Conservation (phyloP, 2,113 vertebrate genomes). For the Sphyrna mokarran region DNA sequence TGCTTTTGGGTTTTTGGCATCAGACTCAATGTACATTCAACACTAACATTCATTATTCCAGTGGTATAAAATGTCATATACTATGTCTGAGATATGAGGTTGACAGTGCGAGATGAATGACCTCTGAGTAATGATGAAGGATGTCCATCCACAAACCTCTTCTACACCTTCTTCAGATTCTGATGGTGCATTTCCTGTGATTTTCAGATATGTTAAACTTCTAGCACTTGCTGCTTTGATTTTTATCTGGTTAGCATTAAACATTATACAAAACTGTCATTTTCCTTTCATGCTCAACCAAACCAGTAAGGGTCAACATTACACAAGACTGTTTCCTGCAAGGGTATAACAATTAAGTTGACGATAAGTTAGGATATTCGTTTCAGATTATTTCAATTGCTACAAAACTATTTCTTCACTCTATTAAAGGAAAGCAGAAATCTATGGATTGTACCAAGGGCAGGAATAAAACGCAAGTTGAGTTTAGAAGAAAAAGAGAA, state of each 20-base stretch:
- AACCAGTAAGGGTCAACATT: not conserved
- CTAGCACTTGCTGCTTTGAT: not conserved
- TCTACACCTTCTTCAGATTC: not conserved
- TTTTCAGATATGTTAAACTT: not conserved
- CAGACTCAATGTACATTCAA: not conserved
- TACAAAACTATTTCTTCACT: not conserved
- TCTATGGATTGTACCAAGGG: not conserved
- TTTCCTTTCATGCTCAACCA: constrained; percentile 10
- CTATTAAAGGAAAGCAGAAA: not conserved
- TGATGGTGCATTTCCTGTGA: not conserved
- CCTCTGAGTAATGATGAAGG: constrained; percentile 11
- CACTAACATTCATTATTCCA: not conserved
- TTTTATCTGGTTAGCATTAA: not conserved
- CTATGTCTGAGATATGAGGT: not conserved
- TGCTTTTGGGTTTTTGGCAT: not conserved
- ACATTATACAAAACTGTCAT: not conserved
- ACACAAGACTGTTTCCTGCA: not conserved
- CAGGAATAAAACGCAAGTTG: not conserved
- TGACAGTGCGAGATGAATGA: not conserved
- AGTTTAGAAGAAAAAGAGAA: not conserved
- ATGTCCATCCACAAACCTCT: not conserved
- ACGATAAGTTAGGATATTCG: not conserved
- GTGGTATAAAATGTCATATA: not conserved
- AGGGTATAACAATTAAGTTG: not conserved
- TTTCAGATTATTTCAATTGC: not conserved